phyloP scores from a whole-genome alignment of 2,113 vertebrate genomes.

The Indicator indicator region DNA sequence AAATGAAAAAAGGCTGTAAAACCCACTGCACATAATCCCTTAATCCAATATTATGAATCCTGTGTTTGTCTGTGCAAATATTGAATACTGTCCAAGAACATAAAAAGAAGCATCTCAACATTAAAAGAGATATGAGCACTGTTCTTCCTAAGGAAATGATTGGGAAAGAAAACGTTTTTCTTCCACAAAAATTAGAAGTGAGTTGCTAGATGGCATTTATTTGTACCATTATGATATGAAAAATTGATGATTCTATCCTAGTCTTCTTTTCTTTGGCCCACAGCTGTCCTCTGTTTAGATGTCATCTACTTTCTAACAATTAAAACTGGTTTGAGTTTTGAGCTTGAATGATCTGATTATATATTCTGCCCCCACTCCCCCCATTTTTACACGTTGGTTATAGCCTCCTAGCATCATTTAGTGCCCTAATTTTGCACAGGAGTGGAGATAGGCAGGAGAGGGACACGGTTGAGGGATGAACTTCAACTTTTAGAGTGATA shows the following conservation, averaged over 20 bases:
- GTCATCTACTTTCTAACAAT: not conserved
- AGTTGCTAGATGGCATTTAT: not conserved
- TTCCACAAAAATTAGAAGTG: not conserved
- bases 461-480: not conserved
- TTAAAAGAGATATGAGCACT: not conserved
- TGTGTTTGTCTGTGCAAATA: not conserved
- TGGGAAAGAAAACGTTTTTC: not conserved
- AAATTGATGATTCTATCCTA: not conserved
- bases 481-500: not conserved
- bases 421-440: not conserved
- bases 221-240: not conserved
- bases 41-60: conserved; percentile 38
- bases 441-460: not conserved
- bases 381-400: not conserved
- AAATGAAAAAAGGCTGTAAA: conserved; percentile 38
- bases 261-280: not conserved
- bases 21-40: not conserved
- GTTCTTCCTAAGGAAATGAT: not conserved
- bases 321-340: not conserved
- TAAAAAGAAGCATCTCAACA: not conserved
- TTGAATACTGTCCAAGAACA: not conserved
- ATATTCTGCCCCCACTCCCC: not conserved
- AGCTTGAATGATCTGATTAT: not conserved
- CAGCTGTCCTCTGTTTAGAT: not conserved
- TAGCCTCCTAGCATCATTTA: not conserved